These are phyloP conservation scores for Athalia rosae DNA, from an alignment of 2,888 invertebrate genomes.

Conservation along the genomic window DNA sequence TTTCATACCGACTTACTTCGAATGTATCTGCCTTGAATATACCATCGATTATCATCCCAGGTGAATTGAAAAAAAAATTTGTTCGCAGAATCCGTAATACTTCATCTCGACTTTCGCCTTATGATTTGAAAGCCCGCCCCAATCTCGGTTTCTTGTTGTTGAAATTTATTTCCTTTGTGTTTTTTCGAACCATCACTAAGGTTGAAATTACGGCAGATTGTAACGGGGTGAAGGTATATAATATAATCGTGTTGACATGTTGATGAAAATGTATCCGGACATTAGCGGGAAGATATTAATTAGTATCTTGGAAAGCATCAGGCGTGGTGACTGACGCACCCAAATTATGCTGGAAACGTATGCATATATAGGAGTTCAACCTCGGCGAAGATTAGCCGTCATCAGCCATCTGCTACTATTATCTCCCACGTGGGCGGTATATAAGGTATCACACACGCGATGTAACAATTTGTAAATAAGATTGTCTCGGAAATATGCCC, in stretches of 20 bases:
- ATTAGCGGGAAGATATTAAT: slow-evolving; percentile 38
- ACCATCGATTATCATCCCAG: no score
- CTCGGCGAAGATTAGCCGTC: slow-evolving; percentile 29
- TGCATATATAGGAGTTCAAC: slow-evolving; percentile 2
- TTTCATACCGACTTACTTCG: no score
- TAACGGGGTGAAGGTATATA: background rate
- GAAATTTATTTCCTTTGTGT: no score
- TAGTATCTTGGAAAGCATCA: slow-evolving; percentile 42
- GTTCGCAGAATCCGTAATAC: no score
- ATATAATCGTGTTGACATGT: slow-evolving; percentile 16
- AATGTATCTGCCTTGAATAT: no score
- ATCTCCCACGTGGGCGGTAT: slow-evolving; percentile 31
- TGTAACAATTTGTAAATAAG: slow-evolving; percentile 37
- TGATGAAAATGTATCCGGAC: slow-evolving; percentile 44
- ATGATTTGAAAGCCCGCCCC: no score
- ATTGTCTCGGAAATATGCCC: slow-evolving; percentile 7
- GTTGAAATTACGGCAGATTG: background rate
- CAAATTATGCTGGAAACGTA: slow-evolving; percentile 41
- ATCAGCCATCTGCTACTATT: background rate
- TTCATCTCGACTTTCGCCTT: no score
- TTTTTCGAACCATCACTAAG: no score
- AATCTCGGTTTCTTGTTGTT: no score
- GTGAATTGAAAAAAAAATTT: no score
- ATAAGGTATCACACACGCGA: slow-evolving; percentile 20
- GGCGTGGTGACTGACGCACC: slow-evolving; percentile 45